phyloP scores from a whole-genome alignment of 2,888 invertebrate genomes.

The Hydroisotoma schaefferi region DNA sequence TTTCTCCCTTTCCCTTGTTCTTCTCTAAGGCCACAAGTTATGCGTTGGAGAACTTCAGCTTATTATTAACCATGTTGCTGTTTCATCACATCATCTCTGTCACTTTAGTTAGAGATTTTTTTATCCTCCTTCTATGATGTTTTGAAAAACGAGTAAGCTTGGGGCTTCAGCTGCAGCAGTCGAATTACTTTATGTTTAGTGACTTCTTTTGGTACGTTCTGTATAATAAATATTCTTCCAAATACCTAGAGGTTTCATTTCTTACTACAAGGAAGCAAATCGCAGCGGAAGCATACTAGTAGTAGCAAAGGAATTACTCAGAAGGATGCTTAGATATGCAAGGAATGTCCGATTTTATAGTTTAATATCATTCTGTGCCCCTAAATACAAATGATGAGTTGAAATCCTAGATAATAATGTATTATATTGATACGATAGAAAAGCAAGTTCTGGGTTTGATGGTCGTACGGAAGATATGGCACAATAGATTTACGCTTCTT shows the following conservation, averaged over 20 bases:
- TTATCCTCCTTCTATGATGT: neutral
- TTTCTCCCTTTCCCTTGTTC: too few species aligned
- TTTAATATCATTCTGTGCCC: constrained; percentile 9
- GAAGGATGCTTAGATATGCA: constrained; percentile 6
- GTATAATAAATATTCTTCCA: too few species aligned
- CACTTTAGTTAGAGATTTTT: constrained; percentile 11
- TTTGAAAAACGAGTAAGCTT: neutral
- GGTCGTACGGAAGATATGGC: too few species aligned
- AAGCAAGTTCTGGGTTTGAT: too few species aligned
- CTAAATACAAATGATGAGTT: constrained; percentile 13
- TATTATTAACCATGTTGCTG: neutral
- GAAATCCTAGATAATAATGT: constrained; percentile 1
- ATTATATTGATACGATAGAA: too few species aligned
- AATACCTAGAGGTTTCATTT: too few species aligned
- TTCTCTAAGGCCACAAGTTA: neutral
- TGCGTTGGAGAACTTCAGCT: constrained; percentile 12
- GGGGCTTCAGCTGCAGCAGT: too few species aligned
- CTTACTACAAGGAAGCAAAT: too few species aligned
- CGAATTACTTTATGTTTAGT: too few species aligned
- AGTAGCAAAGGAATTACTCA: neutral
- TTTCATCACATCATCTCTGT: constrained; percentile 19
- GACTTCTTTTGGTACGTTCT: too few species aligned
- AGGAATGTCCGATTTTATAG: constrained; percentile 7
- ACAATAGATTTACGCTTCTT: too few species aligned
- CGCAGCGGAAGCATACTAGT: too few species aligned